Base-by-base conservation (phyloP, 1,140 invertebrate species). In the Sminthurides bifidus region DNA sequence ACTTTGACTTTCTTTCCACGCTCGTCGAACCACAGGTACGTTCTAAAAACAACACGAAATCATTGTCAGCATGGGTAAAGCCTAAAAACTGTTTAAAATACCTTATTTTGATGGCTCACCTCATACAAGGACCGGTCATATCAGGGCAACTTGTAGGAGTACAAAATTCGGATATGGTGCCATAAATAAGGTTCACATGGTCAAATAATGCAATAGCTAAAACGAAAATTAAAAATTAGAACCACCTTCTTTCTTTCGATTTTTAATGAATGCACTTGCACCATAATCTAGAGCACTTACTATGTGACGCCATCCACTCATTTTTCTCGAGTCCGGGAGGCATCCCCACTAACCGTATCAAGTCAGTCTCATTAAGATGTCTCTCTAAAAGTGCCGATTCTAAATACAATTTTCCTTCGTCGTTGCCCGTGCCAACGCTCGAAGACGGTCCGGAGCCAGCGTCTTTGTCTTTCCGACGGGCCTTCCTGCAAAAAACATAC, bases 291-390 rank as follows among this genome's bases (percentile, higher is more conserved):
- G 24, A n/a, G 54, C 35, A 83, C 84, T 83, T 72, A 93, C 89
- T 95, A 72, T 98, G 92, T 62, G 91, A 95, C 55, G 92, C 92
- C 62, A 97, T 81, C 92, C 93, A 98, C 79, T 98, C 93, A 75
- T 96, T 94, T 75, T 91, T 89, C 73, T 95, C 92, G 69, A 97
- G 79, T 60, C 89, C 90, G 59, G 83, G 79, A 64, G 92, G 92
- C 73, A 96, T 77, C 71, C 92, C 87, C 58, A 96, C 88, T 68
- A 97, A 77, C 73, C 90, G 81, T 69, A 82, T 81, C 73, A 96
- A 79, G 77, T 95, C 91, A 66, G 88, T 78, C 74, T 95, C 91
- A 63, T 87, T 85, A 69, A 93, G 77, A 74, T 89, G 88, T 70
- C 89, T 80, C 77, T 96, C 90, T 21, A 93, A 78, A 64, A 92